Percentiles rank a stretch among this genome's conserved stretches.
phyloP scores from a whole-genome alignment of 2,888 invertebrate species.

The Oithona nana region DNA sequence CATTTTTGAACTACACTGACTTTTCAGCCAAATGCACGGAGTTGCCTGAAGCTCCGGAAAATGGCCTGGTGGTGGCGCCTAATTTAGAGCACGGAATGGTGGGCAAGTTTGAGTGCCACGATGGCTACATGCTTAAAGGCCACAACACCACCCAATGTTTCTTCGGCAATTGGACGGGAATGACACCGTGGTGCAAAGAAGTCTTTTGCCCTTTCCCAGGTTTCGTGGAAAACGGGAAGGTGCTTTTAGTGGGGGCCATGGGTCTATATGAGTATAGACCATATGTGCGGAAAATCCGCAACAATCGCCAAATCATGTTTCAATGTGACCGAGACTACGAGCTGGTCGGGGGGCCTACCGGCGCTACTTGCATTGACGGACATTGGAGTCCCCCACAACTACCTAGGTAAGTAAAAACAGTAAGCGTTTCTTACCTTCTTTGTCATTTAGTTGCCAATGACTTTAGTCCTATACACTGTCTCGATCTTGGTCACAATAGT shows the following conservation, averaged over 20 bases:
- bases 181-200: slow-evolving; percentile 54
- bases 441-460: not conserved
- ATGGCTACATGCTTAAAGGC: slow-evolving; percentile 67
- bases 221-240: slow-evolving; percentile 67
- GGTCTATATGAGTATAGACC: slow-evolving; percentile 84
- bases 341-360: slow-evolving; percentile 64
- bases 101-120: slow-evolving; percentile 78
- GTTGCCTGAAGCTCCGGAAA: slow-evolving; percentile 64
- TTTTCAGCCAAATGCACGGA: slow-evolving; percentile 46
- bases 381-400: slow-evolving; percentile 75
- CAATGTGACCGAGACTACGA: slow-evolving; percentile 83
- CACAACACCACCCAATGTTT: slow-evolving; percentile 64
- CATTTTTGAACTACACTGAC: too few relatives aligned
- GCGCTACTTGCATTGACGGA: slow-evolving; percentile 85
- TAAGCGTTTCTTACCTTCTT: not conserved
- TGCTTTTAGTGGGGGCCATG: slow-evolving; percentile 81
- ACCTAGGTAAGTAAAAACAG: slow-evolving; percentile 32
- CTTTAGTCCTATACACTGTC: too few relatives aligned
- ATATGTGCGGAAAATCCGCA: slow-evolving; percentile 67
- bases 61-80: slow-evolving; percentile 90
- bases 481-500: too few relatives aligned
- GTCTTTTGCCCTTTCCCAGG: slow-evolving; percentile 87
- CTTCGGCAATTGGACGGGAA: slow-evolving; percentile 86
- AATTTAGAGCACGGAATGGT: slow-evolving; percentile 93
- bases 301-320: slow-evolving; percentile 87